Evolutionary conservation across 2,888 invertebrate genomes (phyloP).

Genomic region (Germaria angustata): DNA sequence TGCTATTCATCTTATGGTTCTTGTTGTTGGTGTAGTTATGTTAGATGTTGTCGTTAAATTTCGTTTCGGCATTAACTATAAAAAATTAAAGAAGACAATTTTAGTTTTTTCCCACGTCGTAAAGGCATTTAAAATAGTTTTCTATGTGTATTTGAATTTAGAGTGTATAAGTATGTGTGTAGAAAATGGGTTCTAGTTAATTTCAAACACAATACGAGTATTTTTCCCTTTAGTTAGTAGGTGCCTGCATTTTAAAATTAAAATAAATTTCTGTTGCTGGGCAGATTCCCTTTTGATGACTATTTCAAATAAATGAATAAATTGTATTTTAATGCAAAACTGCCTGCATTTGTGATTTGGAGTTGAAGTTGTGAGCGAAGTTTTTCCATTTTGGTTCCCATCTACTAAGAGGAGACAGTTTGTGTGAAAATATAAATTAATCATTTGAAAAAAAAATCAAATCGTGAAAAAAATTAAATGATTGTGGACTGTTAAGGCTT

Average conservation of each 20-base stretch:
- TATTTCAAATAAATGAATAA: constrained; percentile 41
- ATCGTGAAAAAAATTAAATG: background rate
- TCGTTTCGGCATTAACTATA: constrained; percentile 71
- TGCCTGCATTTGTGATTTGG: constrained; percentile 42
- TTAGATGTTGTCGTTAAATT: constrained; percentile 65
- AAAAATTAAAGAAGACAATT: constrained; percentile 24
- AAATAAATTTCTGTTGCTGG: constrained; percentile 17
- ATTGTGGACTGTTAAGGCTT: constrained; percentile 25
- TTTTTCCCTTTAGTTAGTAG: constrained; percentile 17
- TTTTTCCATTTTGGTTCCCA: constrained; percentile 42
- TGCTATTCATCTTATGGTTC: constrained; percentile 57
- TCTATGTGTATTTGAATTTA: background rate
- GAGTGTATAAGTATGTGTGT: background rate
- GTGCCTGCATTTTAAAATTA: constrained; percentile 38
- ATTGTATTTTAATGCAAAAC: constrained; percentile 49
- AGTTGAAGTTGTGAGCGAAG: constrained; percentile 34
- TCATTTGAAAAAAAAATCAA: background rate
- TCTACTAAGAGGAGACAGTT: constrained; percentile 8
- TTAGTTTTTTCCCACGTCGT: constrained; percentile 52
- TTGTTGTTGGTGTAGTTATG: constrained; percentile 55
- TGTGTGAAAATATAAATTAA: constrained; percentile 17
- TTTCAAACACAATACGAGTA: background rate
- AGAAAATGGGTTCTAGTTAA: no score
- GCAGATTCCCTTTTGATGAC: constrained; percentile 16
- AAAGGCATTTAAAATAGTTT: background rate